phyloP scores from a whole-genome alignment of 2,113 vertebrate genomes.

The Pheucticus melanocephalus region DNA sequence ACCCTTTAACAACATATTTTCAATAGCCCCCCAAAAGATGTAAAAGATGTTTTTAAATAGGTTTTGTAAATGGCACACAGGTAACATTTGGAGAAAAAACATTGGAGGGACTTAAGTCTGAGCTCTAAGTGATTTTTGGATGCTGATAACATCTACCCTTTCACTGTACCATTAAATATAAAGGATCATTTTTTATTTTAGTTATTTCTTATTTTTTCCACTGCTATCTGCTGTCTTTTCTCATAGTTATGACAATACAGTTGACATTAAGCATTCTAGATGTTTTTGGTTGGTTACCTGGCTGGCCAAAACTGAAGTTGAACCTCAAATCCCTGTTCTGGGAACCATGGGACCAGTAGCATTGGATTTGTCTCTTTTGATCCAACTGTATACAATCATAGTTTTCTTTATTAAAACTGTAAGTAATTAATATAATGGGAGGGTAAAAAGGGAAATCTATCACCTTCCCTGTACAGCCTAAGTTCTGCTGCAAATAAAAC shows the following conservation, averaged over 20 bases:
- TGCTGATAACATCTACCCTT: background rate
- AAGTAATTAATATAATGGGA: background rate
- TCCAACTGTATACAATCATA: background rate
- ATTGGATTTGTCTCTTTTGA: background rate
- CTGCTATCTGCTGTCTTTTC: background rate
- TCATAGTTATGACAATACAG: background rate
- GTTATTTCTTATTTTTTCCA: background rate
- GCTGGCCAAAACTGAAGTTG: background rate
- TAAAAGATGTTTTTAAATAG: background rate
- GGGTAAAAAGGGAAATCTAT: background rate
- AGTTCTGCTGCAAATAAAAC: background rate
- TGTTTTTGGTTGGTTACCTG: background rate
- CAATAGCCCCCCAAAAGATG: fast-evolving
- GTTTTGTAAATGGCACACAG: background rate
- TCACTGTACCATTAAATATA: background rate
- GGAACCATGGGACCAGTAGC: background rate
- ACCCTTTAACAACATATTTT: background rate
- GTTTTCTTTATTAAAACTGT: background rate
- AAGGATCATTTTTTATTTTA: background rate
- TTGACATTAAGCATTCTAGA: background rate
- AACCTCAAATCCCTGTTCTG: background rate
- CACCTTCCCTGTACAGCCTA: background rate
- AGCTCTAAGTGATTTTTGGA: background rate
- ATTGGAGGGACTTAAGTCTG: background rate
- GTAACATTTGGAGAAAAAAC: background rate